A percentile compares a stretch with the other conserved stretches of the same genome.
These are phyloP conservation scores for Erpetoichthys calabaricus DNA, from an alignment of 2,797 vertebrate genomes.

Conservation along the genomic window DNA sequence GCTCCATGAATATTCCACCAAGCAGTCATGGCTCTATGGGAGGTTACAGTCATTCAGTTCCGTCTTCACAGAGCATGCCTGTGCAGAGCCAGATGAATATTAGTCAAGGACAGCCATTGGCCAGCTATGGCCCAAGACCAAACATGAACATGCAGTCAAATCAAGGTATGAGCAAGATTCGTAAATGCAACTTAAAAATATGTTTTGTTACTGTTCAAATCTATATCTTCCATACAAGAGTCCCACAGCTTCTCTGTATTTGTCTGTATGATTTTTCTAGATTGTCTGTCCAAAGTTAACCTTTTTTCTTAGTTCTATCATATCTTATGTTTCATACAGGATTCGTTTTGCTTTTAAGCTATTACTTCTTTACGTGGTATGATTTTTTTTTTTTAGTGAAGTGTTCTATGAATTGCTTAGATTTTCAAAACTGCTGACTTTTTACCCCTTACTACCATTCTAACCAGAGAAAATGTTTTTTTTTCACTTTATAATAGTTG, in stretches of 20 bases:
- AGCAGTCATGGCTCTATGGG: conserved; percentile 90
- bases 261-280: not conserved
- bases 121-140: conserved; percentile 85
- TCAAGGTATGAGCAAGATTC: conserved; percentile 63
- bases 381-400: too few species aligned
- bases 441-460: too few species aligned
- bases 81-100: conserved; percentile 94
- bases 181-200: not conserved
- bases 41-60: conserved; percentile 85
- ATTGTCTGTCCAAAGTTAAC: too few species aligned
- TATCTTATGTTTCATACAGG: too few species aligned
- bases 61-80: conserved; percentile 81
- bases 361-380: too few species aligned
- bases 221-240: not conserved
- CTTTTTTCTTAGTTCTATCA: too few species aligned
- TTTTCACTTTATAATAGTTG: too few species aligned
- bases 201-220: too few species aligned
- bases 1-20: conserved; percentile 86
- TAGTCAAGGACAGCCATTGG: conserved; percentile 91
- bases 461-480: too few species aligned
- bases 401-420: too few species aligned
- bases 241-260: not conserved
- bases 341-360: too few species aligned
- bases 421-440: too few species aligned
- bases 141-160: conserved; percentile 95